Evolutionary conservation across 92 coral and sea anemone genomes (phyloP).

Genomic region (Zoanthus gigantus): DNA sequence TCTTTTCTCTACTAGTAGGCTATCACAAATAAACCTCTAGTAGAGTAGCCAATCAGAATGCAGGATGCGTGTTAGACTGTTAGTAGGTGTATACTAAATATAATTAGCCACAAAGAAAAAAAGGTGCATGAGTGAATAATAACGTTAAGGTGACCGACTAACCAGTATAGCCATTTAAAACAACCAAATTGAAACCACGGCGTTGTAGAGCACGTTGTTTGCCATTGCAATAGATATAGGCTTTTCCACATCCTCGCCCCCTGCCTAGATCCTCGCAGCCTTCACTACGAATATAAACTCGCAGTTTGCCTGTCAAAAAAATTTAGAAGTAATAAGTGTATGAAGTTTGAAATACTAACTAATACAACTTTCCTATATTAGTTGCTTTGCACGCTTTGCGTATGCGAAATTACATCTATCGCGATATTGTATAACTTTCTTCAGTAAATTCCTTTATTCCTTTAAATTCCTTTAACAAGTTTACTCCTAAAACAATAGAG

Average conservation of each 20-base stretch:
- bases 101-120: no score
- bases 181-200: conserved; percentile 42
- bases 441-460: no score
- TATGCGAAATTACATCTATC: no score
- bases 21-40: no score
- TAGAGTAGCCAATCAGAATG: no score
- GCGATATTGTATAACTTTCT: no score
- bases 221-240: conserved; percentile 25
- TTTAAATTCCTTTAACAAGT: no score
- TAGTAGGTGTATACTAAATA: no score
- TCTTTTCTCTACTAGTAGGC: no score
- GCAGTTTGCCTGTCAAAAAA: conserved; percentile 22
- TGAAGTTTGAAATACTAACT: background rate
- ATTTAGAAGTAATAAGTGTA: background rate
- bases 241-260: conserved; percentile 24
- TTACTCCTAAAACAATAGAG: no score
- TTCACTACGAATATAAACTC: conserved; percentile 43
- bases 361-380: background rate
- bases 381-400: no score
- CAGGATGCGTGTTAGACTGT: no score
- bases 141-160: background rate
- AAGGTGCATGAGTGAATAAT: background rate
- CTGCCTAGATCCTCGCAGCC: conserved; percentile 30
- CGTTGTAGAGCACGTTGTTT: background rate
- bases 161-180: conserved; percentile 40